A percentile compares a stretch with the other conserved stretches of the same genome.
These are phyloP conservation scores for Euthynnus affinis DNA, from an alignment of 2,797 vertebrate genomes.

Conservation along the genomic window DNA sequence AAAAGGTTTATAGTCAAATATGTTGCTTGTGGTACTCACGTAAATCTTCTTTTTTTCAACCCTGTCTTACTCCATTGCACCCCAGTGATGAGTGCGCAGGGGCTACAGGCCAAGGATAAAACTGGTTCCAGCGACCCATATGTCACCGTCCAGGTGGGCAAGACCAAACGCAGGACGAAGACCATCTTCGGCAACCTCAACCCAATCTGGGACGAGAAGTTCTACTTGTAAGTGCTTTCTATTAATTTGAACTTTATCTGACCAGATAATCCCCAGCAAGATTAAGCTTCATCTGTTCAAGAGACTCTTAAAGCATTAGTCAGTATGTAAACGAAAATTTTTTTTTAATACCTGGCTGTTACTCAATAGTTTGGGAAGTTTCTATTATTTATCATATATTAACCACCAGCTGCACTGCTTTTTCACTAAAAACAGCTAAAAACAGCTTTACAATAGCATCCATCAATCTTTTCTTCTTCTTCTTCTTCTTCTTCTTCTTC, in stretches of 20 bases:
- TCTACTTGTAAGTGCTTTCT: slow-evolving; percentile 94
- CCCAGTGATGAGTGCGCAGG: slow-evolving; percentile 96
- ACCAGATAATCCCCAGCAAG: slow-evolving; percentile 24
- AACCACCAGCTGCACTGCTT: slow-evolving; percentile 18
- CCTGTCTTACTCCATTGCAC: slow-evolving; percentile 30
- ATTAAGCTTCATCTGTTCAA: slow-evolving; percentile 31
- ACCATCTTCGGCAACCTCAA: slow-evolving; percentile 99
- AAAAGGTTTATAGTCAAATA: not conserved
- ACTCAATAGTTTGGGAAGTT: slow-evolving; percentile 8
- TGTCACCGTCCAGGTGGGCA: slow-evolving; percentile 98
- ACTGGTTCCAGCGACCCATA: slow-evolving; percentile 98
- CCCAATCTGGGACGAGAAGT: slow-evolving; percentile 98
- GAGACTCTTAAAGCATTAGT: slow-evolving; percentile 25
- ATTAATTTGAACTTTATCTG: slow-evolving; percentile 14
- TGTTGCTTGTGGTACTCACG: not conserved
- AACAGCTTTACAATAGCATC: slow-evolving; percentile 27
- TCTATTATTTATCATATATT: slow-evolving; percentile 6
- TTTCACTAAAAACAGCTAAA: too few species aligned
- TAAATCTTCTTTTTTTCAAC: slow-evolving; percentile 24
- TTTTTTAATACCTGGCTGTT: slow-evolving; percentile 12
- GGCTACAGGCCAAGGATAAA: slow-evolving; percentile 98
- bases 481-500: too few species aligned
- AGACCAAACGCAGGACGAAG: slow-evolving; percentile 96
- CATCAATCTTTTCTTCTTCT: too few species aligned
- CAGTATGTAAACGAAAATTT: slow-evolving; percentile 14